Base-by-base conservation (phyloP, 2,113 vertebrate genomes). In the Ageneiosus marmoratus region DNA sequence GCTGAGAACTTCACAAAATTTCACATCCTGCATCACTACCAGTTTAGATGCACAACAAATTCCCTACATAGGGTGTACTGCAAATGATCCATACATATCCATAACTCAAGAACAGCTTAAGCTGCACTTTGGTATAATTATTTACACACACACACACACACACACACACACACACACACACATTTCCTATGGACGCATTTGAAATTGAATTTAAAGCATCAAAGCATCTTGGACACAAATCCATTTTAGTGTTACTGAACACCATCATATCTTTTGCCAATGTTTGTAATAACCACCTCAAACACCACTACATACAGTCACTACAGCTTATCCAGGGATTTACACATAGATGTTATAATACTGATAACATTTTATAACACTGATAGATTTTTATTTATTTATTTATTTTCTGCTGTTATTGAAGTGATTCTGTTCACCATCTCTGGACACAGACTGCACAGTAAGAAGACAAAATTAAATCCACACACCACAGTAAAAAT, bases 401-500 rank as follows among this genome's bases (percentile, higher is more conserved):
- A n/a, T n/a, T 29, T 9, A 22, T 67, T 72, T 12, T 16, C 12
- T 4, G 50, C 13, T 51, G 15, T 13, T 51, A 18, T 46, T 32
- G n/a, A 20, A 18, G 44, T 70, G 22, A 7, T 2, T 48, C 11
- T 72, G 12, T 48, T 16, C 48, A 50, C 70, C 4, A 4, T 48
- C 12, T 16, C 15, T 8, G 18, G 27, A 74, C 70, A 73, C 41
- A 74, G 5, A 12, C 41, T 41, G 22, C 22, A n/a, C 24, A n/a
- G 15, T 50, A 32, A 51, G 9, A 32, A 75, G 34, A 37, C 48
- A 37, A 53, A 80, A 51, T n/a, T 16, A 67, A 32, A 67, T n/a
- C 76, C 79, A 22, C 37, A 65, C 58, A 69, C 41, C 18, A 48
- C 70, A 67, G 70, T 44, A 77, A 60, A 80, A 70, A 69, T 34